Conservation (phyloP, 1,140 invertebrate genomes). For the Drosophila ohnishii region DNA sequence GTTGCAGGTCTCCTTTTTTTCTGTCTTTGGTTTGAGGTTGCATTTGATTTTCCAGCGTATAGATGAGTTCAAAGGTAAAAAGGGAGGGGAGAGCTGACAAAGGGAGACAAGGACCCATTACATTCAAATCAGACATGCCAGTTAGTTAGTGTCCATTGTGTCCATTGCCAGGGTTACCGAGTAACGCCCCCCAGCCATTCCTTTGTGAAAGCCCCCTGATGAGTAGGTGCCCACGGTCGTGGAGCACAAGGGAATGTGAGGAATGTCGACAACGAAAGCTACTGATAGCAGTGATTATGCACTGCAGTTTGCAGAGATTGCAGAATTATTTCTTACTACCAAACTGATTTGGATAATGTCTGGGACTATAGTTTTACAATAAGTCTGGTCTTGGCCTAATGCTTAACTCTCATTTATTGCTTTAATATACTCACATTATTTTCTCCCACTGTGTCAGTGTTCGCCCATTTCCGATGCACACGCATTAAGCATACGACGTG, state of each 20-base stretch:
- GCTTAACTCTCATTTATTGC: neutral
- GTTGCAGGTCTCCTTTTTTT: slow-evolving; percentile 25
- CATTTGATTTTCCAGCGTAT: slow-evolving; percentile 28
- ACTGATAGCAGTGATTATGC: slow-evolving; percentile 9
- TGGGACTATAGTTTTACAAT: neutral
- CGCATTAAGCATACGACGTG: slow-evolving; percentile 64
- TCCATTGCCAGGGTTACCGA: slow-evolving; percentile 21
- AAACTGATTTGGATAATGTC: neutral
- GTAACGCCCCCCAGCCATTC: neutral
- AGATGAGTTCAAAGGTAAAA: slow-evolving; percentile 15
- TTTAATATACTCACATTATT: neutral
- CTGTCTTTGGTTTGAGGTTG: slow-evolving; percentile 13
- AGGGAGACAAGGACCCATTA: slow-evolving; percentile 57
- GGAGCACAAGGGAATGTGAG: neutral
- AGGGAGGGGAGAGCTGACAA: neutral
- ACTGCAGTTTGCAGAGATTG: neutral
- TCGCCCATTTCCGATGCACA: slow-evolving; percentile 14
- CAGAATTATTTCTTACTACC: neutral
- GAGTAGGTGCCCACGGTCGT: neutral
- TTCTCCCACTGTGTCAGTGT: neutral
- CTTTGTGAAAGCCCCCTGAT: slow-evolving; percentile 1
- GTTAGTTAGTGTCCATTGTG: slow-evolving; percentile 80
- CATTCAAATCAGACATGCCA: slow-evolving; percentile 75
- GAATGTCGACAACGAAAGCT: neutral
- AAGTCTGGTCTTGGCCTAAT: neutral